phyloP scores from a whole-genome alignment of 2,797 vertebrate species.

The Gastrophryne carolinensis region DNA sequence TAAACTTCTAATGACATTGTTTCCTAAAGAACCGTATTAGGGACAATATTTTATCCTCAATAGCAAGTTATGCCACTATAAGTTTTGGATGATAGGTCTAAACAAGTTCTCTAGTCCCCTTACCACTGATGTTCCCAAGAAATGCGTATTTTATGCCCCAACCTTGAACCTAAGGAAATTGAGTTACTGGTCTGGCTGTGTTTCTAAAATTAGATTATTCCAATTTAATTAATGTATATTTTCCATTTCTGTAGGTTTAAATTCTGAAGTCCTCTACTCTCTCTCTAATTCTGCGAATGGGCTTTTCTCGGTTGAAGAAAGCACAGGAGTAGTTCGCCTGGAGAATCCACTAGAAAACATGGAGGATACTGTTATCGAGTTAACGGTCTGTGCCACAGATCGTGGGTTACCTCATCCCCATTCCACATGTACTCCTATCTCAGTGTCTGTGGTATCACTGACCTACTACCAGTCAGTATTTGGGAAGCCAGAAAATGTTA shows the following conservation, averaged over 20 bases:
- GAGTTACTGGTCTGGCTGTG: too few relatives aligned
- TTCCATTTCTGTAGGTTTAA: conserved; percentile 74
- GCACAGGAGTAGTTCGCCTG: conserved; percentile 86
- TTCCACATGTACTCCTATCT: conserved; percentile 79
- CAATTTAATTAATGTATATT: background rate
- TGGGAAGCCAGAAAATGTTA: conserved; percentile 76
- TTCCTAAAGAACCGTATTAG: too few relatives aligned
- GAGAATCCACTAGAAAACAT: conserved; percentile 80
- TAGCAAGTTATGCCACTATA: too few relatives aligned
- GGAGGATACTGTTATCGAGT: conserved; percentile 73
- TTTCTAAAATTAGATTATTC: too few relatives aligned
- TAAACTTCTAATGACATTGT: too few relatives aligned
- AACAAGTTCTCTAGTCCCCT: too few relatives aligned
- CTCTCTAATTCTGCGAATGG: conserved; percentile 78
- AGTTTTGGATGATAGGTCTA: too few relatives aligned
- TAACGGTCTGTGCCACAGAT: conserved; percentile 88
- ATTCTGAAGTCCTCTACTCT: conserved; percentile 89
- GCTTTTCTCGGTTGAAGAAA: conserved; percentile 90
- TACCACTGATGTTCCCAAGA: too few relatives aligned
- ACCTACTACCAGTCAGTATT: conserved; percentile 90
- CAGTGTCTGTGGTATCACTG: conserved; percentile 84
- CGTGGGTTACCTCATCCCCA: conserved; percentile 81
- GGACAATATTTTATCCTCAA: too few relatives aligned
- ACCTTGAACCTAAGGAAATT: too few relatives aligned
- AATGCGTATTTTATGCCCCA: too few relatives aligned